Conservation (phyloP, 2,797 vertebrate species). For the Sardinella longiceps region DNA sequence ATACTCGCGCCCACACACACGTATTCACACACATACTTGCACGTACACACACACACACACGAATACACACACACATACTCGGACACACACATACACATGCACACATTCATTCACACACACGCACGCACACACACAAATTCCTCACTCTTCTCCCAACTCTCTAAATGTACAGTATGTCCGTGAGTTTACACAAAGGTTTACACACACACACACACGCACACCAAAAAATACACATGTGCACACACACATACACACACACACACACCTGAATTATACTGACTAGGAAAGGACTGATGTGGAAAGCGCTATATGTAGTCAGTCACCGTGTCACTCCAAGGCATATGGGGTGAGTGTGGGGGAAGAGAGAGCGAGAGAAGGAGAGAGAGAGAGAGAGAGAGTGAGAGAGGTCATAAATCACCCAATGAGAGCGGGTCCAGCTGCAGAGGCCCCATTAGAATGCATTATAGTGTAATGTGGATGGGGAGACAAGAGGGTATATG, state of each 20-base stretch:
- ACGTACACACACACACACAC: not conserved
- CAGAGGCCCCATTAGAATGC: constrained; percentile 32
- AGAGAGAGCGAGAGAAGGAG: too few species aligned
- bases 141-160: not conserved
- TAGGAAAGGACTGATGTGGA: not conserved
- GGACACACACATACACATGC: not conserved
- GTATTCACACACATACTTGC: not conserved
- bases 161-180: not conserved
- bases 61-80: not conserved
- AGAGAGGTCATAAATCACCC: constrained; percentile 63
- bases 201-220: too few species aligned
- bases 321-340: constrained; percentile 2
- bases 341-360: not conserved
- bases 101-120: not conserved
- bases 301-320: not conserved
- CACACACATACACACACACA: not conserved
- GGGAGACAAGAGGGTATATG: constrained; percentile 61
- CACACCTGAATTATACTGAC: not conserved
- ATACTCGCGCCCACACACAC: not conserved
- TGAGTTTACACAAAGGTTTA: too few species aligned
- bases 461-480: constrained; percentile 3
- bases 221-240: too few species aligned
- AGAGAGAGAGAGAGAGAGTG: constrained; percentile 40
- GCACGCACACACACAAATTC: not conserved
- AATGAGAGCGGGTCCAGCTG: constrained; percentile 52